Evolutionary conservation across 2,797 vertebrate genomes (phyloP), one percentile per base, ranked within the genome.

Genomic region (Lagodon rhomboides): DNA sequence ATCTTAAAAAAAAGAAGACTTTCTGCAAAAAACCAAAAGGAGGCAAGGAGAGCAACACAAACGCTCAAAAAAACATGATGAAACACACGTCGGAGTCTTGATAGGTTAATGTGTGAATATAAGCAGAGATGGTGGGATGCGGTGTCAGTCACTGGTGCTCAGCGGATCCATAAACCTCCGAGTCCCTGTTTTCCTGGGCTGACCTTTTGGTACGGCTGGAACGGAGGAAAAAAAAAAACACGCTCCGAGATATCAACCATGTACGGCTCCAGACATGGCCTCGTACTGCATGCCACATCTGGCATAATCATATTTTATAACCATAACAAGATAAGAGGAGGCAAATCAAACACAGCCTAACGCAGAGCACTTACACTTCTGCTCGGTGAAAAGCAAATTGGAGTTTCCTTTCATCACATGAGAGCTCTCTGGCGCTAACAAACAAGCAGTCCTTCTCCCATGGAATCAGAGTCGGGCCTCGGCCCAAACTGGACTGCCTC

Each of bases 371-470:
- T 90, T 83, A 73, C 34, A 80, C 43, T 82, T 77, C 54, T 75
- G 59, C 76, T 86, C 65, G 85, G 61, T 83, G 83, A 90, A 90
- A 88, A 83, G 77, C 63, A 74, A 87, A 87, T 73, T 79, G 63
- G 41, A 79, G 67, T 90, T 90, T 88, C 89, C 85, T 92, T 92
- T 95, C 89, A 91, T 94, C 89, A 93, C 70, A 16, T 69, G 77
- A 91, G 83, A 90, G 84, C 76, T 90, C 70, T 86, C 71, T 84
- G 91, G 88, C 69, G 34, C 90, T 94, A 89, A 89, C 86, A 94
- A 94, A 94, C 86, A 93, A 82, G 86, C 86, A 79, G 71, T 87
- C 74, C 43, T 91, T 95, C 94, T 95, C 92, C 91, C 91, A 94
- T 91, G 94, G 91, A 94, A 91, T 85, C 71, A 75, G 79, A 91